Evolutionary conservation across 2,888 invertebrate species (phyloP).

Genomic region (Halocaridina rubra): DNA sequence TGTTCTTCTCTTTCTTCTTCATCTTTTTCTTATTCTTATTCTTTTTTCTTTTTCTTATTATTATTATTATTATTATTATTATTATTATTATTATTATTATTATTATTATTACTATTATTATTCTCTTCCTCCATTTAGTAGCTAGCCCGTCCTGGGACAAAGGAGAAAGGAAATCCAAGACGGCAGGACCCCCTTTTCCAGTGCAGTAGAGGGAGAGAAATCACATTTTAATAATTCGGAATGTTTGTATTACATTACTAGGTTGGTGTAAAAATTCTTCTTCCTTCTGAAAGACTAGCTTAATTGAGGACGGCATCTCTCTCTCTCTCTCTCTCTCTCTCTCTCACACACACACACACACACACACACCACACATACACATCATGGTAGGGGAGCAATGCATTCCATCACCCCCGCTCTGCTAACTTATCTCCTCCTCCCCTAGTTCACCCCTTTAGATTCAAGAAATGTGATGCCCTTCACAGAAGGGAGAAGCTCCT

Average conservation of each 20-base stretch:
- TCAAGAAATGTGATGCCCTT: not conserved
- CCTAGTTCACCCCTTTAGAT: not conserved
- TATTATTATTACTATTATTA: too few species aligned
- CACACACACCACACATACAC: not conserved
- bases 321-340: not conserved
- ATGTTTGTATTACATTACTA: conserved; percentile 47
- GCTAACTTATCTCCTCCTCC: not conserved
- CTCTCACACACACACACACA: not conserved
- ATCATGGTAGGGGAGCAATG: too few species aligned
- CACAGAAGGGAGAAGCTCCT: not conserved
- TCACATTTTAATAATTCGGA: conserved; percentile 40
- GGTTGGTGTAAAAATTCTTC: not conserved
- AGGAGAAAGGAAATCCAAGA: not conserved
- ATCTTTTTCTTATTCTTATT: too few species aligned
- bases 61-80: too few species aligned
- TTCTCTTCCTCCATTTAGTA: too few species aligned
- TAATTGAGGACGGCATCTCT: conserved; percentile 26
- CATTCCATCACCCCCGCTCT: too few species aligned
- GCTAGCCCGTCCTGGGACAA: too few species aligned
- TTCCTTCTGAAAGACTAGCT: conserved; percentile 28
- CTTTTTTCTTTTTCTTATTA: too few species aligned
- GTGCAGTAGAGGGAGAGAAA: not conserved
- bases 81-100: too few species aligned
- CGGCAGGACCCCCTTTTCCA: not conserved
- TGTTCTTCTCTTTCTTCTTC: too few species aligned